Evolutionary conservation across 2,888 invertebrate genomes (phyloP).

Genomic region (Graphium colonna): DNA sequence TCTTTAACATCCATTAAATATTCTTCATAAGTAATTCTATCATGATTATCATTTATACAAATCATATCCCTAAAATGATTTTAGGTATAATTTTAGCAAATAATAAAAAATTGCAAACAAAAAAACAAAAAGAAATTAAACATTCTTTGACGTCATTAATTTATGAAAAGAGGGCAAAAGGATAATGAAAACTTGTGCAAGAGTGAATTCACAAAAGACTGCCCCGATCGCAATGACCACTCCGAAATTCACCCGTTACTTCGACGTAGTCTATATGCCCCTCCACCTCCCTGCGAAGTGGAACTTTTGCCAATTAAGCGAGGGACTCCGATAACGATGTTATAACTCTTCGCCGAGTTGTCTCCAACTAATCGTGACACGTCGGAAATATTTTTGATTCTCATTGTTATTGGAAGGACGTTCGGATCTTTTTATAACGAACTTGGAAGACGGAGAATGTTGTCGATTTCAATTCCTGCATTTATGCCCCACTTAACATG

Average conservation of each 20-base stretch:
- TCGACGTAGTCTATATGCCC: conserved; percentile 36
- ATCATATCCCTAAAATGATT: no score
- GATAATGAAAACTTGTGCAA: no score
- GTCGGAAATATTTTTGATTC: conserved; percentile 33
- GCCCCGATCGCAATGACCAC: not conserved
- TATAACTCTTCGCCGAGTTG: conserved; percentile 40
- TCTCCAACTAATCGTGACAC: conserved; percentile 43
- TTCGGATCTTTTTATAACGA: conserved; percentile 8
- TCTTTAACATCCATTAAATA: no score
- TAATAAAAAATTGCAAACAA: no score
- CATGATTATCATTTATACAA: no score
- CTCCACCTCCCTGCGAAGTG: conserved; percentile 27
- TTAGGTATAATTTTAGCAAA: no score
- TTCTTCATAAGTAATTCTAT: no score
- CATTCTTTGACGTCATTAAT: no score
- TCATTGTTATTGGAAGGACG: conserved; percentile 20
- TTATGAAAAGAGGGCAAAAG: not conserved
- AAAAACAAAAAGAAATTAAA: no score
- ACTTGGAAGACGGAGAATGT: no score
- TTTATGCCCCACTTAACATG: no score
- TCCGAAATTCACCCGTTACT: conserved; percentile 35
- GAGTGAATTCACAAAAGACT: not conserved
- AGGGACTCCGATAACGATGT: conserved; percentile 39
- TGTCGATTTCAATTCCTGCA: no score
- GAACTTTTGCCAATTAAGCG: conserved; percentile 48